Percentiles rank a stretch among this genome's conserved stretches.
phyloP scores from a whole-genome alignment of 2,113 vertebrate species.

The Gasterosteus nipponicus region DNA sequence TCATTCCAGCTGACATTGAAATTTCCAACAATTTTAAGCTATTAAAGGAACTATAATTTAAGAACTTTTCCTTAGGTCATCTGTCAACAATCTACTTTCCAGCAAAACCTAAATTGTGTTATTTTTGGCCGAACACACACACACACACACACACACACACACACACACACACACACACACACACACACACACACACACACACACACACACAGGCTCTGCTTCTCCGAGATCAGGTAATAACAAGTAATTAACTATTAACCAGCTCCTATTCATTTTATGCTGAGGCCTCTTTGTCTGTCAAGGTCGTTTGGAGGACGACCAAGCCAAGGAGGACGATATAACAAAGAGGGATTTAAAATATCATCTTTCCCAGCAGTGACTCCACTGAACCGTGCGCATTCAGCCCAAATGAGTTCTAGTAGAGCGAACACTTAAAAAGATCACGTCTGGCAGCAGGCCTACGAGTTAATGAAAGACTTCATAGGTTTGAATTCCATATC shows the following conservation, averaged over 20 bases:
- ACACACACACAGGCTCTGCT: constrained; percentile 5
- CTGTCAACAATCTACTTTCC: constrained; percentile 17
- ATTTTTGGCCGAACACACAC: neutral
- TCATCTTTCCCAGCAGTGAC: constrained; percentile 57
- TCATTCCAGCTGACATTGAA: constrained; percentile 44
- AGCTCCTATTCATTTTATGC: constrained; percentile 49
- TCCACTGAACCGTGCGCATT: constrained; percentile 39
- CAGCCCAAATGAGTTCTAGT: constrained; percentile 43
- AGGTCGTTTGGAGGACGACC: constrained; percentile 45
- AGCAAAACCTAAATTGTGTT: neutral
- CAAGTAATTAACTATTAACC: constrained; percentile 73
- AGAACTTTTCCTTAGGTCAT: constrained; percentile 35
- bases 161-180: no score
- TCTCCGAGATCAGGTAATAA: constrained; percentile 49
- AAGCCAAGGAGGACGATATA: constrained; percentile 23
- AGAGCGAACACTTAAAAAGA: constrained; percentile 45
- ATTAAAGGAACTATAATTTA: constrained; percentile 24
- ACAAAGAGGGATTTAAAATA: constrained; percentile 62
- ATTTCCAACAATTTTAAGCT: constrained; percentile 34
- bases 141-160: neutral
- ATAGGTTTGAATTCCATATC: neutral
- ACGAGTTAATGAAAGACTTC: constrained; percentile 54
- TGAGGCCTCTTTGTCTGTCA: constrained; percentile 51
- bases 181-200: neutral
- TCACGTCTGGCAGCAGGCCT: constrained; percentile 42